Evolutionary conservation across 2,113 vertebrate genomes (phyloP), one percentile per base, ranked within the genome.

Genomic region (Myodes glareolus): DNA sequence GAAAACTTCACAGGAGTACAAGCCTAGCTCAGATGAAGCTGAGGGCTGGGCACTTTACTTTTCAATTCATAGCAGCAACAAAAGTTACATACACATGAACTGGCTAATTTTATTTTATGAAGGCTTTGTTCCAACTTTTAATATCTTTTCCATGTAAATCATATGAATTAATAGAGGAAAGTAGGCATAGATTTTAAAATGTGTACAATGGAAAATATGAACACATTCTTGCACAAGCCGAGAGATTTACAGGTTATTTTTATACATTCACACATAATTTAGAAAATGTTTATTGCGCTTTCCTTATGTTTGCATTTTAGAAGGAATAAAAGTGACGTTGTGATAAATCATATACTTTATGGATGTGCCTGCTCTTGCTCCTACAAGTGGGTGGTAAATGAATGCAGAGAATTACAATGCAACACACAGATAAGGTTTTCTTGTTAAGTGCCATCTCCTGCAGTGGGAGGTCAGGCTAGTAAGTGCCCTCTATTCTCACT

Each of bases 271-370:
- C 86, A 93, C 31, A n/a, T 78, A 96, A 77, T 70, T 94, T 90
- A 91, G 42, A 82, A 92, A 86, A 86, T 82, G 50, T 92, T 95
- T 90, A 95, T 67, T 90, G 55, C n/a, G 29, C 33, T 89, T 88
- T 76, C 81, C 0, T 52, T 94, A 50, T 63, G 81, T 92, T 97
- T 97, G 25, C 2, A 36, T 97, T 96, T 95, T 92, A 82, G 45
- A 47, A 76, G 50, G 21, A 96, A 50, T 68, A 6, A 90, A 94
- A 91, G 50, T 42, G 81, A 58, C 11, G 85, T 92, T 86, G 55
- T 80, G 61, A 87, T 58, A 80, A 61, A 96, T 97, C 94, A 36
- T 23, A 67, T 7, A 12, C 1, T 23, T 90, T 95, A 80, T 67
- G 50, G 36, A 58, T 67, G 3, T 67, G 31, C 96, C 97, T 94